Evolutionary conservation across 2,113 vertebrate genomes (phyloP).

Genomic region (Stomatorhinus ivindoensis): DNA sequence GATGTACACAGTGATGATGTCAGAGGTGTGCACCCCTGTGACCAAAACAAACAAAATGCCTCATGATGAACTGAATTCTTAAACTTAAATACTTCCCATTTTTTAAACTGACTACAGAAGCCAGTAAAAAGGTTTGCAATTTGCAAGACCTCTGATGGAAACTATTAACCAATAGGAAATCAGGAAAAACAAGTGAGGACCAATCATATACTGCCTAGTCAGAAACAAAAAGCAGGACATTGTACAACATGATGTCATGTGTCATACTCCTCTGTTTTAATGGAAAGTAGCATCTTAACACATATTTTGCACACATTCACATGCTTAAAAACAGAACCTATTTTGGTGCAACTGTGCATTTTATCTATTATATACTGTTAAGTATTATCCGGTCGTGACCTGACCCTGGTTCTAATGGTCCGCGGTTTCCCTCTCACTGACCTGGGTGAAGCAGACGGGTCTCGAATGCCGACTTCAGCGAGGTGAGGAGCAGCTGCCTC

Average conservation of each 20-base stretch:
- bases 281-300: neutral
- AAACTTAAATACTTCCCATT: neutral
- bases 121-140: neutral
- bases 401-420: neutral
- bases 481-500: conserved; percentile 85
- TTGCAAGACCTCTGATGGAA: neutral
- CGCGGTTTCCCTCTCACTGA: conserved; percentile 31
- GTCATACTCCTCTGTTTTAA: neutral
- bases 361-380: neutral
- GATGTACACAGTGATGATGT: conserved; percentile 96
- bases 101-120: neutral
- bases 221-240: neutral
- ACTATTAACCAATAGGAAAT: neutral
- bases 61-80: neutral
- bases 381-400: neutral
- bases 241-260: neutral
- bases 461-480: conserved; percentile 83
- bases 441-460: conserved; percentile 89
- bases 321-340: neutral
- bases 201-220: neutral
- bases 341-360: neutral
- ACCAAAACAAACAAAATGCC: neutral
- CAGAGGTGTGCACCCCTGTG: conserved; percentile 85
- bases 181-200: neutral
- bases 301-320: neutral